Evolutionary conservation across 64 coral and sea anemone genomes (phyloP).

Genomic region (Acropora tenuis): DNA sequence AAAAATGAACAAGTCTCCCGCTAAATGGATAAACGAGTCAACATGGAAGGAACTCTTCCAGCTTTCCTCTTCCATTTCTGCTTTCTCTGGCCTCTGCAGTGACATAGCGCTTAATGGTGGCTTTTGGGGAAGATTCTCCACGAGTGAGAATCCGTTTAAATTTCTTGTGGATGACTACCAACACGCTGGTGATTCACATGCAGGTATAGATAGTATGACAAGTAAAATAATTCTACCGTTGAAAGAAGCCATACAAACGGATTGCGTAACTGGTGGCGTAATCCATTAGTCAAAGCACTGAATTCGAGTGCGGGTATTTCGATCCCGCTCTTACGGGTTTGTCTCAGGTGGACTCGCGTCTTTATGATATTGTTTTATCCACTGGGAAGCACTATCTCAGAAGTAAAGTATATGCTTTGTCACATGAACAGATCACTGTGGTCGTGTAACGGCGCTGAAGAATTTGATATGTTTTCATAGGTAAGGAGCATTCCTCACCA

Average conservation of each 20-base stretch:
- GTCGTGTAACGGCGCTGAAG: too few relatives aligned
- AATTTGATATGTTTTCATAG: background rate
- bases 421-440: too few relatives aligned
- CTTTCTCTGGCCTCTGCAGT: conserved; percentile 87
- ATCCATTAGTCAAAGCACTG: too few relatives aligned
- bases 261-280: background rate
- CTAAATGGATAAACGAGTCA: conserved; percentile 86
- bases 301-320: too few relatives aligned
- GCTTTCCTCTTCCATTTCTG: conserved; percentile 56
- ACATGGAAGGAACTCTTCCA: conserved; percentile 93
- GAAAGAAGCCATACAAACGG: too few relatives aligned
- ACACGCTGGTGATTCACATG: conserved; percentile 15
- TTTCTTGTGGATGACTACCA: conserved; percentile 36
- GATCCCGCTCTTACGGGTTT: background rate
- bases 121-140: conserved; percentile 88
- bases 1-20: conserved; percentile 79
- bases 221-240: background rate
- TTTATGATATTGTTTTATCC: too few relatives aligned
- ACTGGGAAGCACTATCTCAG: too few relatives aligned
- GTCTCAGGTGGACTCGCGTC: background rate
- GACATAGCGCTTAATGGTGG: conserved; percentile 70
- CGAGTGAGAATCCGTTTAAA: conserved; percentile 63
- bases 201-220: background rate
- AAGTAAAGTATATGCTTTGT: too few relatives aligned
- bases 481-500: background rate